These are phyloP conservation scores for Episyrphus balteatus DNA, from an alignment of 1,140 invertebrate species.

Conservation along the genomic window DNA sequence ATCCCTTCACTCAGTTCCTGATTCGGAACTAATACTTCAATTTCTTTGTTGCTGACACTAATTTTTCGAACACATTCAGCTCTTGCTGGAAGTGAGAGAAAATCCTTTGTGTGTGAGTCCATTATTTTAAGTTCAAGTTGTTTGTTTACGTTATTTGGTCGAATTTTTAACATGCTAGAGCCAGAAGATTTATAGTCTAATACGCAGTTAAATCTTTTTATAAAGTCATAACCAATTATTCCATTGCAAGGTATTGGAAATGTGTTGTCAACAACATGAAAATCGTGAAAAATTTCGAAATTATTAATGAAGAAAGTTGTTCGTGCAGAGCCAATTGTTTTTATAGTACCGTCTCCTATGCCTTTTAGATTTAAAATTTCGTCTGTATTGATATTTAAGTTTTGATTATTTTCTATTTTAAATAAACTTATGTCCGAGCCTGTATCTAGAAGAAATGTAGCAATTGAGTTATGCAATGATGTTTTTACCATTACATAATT, in stretches of 20 bases:
- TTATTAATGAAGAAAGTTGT: neutral
- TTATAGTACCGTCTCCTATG: neutral
- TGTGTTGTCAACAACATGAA: neutral
- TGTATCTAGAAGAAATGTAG: neutral
- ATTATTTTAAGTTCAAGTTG: neutral
- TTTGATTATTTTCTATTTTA: neutral
- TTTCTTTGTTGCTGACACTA: neutral
- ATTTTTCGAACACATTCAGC: neutral
- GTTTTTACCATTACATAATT: neutral
- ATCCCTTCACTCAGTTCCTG: neutral
- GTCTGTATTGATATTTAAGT: neutral
- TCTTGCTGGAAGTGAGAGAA: neutral
- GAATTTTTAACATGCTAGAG: neutral
- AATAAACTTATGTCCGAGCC: neutral
- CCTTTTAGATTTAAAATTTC: neutral
- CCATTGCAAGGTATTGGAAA: neutral
- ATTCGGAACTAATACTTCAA: neutral
- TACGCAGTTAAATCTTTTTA: neutral
- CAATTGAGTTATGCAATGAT: neutral
- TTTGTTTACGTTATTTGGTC: neutral
- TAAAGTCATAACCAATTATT: neutral
- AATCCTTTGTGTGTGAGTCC: neutral
- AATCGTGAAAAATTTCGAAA: neutral
- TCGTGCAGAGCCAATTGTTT: neutral
- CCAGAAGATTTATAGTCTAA: neutral